Conservation (phyloP, 2,797 vertebrate species). For the Anabas testudineus region DNA sequence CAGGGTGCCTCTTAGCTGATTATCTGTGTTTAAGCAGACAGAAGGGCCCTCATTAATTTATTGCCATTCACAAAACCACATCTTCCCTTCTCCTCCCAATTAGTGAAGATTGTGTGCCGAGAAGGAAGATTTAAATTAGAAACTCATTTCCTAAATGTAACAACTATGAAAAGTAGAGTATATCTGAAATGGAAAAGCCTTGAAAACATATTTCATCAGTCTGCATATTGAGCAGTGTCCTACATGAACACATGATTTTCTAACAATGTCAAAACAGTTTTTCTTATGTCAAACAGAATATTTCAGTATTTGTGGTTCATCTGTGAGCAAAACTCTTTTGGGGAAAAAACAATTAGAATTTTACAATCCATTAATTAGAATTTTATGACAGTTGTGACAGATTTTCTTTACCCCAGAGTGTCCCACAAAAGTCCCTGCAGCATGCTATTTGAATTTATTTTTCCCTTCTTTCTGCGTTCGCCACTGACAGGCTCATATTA, state of each 20-base stretch:
- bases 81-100: constrained; percentile 81
- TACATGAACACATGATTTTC: not conserved
- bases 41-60: constrained; percentile 86
- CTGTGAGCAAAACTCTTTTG: not conserved
- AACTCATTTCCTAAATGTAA: constrained; percentile 10
- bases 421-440: not conserved
- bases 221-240: not conserved
- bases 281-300: constrained; percentile 2
- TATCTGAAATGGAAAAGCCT: not conserved
- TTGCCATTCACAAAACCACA: constrained; percentile 83
- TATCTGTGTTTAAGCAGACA: constrained; percentile 79
- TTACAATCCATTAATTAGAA: constrained; percentile 4
- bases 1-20: constrained; percentile 73
- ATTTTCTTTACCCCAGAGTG: not conserved
- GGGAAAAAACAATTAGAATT: not conserved
- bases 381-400: not conserved
- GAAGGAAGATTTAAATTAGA: constrained; percentile 31
- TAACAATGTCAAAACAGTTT: not conserved
- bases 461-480: not conserved
- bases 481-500: not conserved
- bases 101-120: constrained; percentile 56
- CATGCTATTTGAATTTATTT: not conserved
- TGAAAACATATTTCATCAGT: not conserved
- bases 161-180: not conserved
- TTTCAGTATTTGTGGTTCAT: not conserved